A percentile compares a stretch with the other conserved stretches of the same genome.
Evolutionary conservation across 2,888 invertebrate genomes (phyloP).

Genomic region (Dicyrtoma fusca): DNA sequence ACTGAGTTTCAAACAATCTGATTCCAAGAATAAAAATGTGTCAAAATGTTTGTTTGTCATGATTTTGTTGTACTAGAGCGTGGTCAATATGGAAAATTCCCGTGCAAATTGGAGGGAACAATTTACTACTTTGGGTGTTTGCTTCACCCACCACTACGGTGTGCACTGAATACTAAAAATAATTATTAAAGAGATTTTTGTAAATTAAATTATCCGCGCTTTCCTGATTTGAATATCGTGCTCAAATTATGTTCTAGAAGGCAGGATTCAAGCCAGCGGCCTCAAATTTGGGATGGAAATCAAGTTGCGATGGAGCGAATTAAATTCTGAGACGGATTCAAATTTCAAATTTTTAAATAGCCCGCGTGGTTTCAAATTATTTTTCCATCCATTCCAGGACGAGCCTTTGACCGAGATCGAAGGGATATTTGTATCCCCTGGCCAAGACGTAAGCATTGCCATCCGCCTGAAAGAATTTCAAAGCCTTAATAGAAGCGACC

Average conservation of each 20-base stretch:
- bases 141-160: slow-evolving; percentile 38
- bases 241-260: no score
- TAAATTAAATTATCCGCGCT: neutral
- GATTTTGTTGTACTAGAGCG: neutral
- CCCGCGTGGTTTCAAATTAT: slow-evolving; percentile 39
- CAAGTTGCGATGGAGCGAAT: slow-evolving; percentile 40
- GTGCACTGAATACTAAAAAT: no score
- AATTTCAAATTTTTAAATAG: neutral
- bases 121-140: slow-evolving; percentile 39
- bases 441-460: slow-evolving; percentile 46
- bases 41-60: neutral
- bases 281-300: slow-evolving; percentile 45
- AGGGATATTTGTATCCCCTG: slow-evolving; percentile 39
- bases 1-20: no score
- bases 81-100: slow-evolving; percentile 27
- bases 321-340: neutral
- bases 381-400: slow-evolving; percentile 40
- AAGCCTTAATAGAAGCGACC: slow-evolving; percentile 45
- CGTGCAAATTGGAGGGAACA: slow-evolving; percentile 20
- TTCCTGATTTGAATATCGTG: no score
- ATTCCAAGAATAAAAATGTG: neutral
- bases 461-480: slow-evolving; percentile 49
- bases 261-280: slow-evolving; percentile 43
- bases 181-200: no score
- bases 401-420: slow-evolving; percentile 44